Conservation (phyloP, 92 coral and sea anemone genomes). For the Zoanthus solanderi region DNA sequence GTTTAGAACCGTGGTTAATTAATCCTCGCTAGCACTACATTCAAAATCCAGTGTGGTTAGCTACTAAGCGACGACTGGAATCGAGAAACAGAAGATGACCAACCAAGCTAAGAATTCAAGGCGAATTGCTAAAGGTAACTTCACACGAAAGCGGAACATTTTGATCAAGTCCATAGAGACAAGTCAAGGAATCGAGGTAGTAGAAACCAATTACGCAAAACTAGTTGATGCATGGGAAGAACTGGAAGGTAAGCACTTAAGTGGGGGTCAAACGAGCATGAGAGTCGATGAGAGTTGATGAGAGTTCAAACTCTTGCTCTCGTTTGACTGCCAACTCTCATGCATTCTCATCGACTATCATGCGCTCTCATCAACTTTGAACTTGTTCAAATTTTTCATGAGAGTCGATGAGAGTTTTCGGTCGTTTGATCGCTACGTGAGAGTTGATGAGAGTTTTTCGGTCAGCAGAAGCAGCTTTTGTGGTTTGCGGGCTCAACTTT, state of each 20-base stretch:
- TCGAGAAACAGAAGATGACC: constrained; percentile 25
- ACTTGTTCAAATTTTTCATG: too few relatives aligned
- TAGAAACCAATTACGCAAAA: constrained; percentile 40
- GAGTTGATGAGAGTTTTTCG: constrained; percentile 17
- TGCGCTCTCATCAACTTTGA: too few relatives aligned
- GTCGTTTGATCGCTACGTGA: neutral
- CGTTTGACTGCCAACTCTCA: too few relatives aligned
- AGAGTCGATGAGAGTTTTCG: too few relatives aligned
- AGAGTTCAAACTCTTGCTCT: too few relatives aligned
- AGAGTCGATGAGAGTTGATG: too few relatives aligned
- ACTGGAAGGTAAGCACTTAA: too few relatives aligned
- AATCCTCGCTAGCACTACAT: constrained; percentile 3
- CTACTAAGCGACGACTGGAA: constrained; percentile 54
- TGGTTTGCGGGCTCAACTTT: constrained; percentile 19
- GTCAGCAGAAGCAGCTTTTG: constrained; percentile 18
- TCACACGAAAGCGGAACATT: constrained; percentile 35
- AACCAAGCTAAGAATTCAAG: constrained; percentile 31
- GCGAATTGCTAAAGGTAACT: constrained; percentile 1
- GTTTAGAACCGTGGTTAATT: too few relatives aligned
- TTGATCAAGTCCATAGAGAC: constrained; percentile 45
- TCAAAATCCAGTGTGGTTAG: constrained; percentile 57
- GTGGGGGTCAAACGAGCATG: too few relatives aligned
- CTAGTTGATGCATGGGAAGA: constrained; percentile 27
- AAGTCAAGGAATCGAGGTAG: constrained; percentile 45
- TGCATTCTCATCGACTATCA: too few relatives aligned